These are phyloP conservation scores for Lepidonotus clava DNA, from an alignment of 2,888 invertebrate species.

Conservation along the genomic window DNA sequence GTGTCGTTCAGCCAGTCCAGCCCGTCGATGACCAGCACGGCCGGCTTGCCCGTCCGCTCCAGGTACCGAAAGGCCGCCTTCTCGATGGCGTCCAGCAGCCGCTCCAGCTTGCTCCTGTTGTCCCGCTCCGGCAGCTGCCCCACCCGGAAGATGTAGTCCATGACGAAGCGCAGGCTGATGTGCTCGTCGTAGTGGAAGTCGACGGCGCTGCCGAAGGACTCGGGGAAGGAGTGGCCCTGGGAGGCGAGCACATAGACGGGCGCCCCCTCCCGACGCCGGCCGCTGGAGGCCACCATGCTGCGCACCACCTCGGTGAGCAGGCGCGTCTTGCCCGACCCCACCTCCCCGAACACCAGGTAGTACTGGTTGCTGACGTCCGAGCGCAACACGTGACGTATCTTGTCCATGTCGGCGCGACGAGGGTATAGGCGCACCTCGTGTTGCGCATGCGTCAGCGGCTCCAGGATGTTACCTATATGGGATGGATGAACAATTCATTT, in stretches of 20 bases:
- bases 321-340: slow-evolving; percentile 65
- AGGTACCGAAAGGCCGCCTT: slow-evolving; percentile 60
- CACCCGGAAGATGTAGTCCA: slow-evolving; percentile 63
- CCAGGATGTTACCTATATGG: slow-evolving; percentile 61
- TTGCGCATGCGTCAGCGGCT: slow-evolving; percentile 61
- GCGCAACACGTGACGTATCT: slow-evolving; percentile 34
- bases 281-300: slow-evolving; percentile 56
- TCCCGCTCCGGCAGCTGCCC: slow-evolving; percentile 61
- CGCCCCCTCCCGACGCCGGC: slow-evolving; percentile 57
- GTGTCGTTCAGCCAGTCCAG: slow-evolving; percentile 53
- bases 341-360: slow-evolving; percentile 64
- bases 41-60: slow-evolving; percentile 55
- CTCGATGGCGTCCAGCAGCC: slow-evolving; percentile 65
- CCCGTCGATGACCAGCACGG: slow-evolving; percentile 65
- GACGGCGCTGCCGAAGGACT: slow-evolving; percentile 62
- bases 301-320: slow-evolving; percentile 61
- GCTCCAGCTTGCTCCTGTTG: slow-evolving; percentile 54
- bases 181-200: slow-evolving; percentile 65
- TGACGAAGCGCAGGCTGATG: slow-evolving; percentile 63
- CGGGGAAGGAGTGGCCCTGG: slow-evolving; percentile 65
- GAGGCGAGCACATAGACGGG: slow-evolving; percentile 62
- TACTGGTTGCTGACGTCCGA: slow-evolving; percentile 62
- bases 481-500: too few species aligned
- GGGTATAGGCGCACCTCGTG: slow-evolving; percentile 58
- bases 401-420: slow-evolving; percentile 25